phyloP scores from a whole-genome alignment of 2,888 invertebrate genomes.

The Linyphia triangularis region DNA sequence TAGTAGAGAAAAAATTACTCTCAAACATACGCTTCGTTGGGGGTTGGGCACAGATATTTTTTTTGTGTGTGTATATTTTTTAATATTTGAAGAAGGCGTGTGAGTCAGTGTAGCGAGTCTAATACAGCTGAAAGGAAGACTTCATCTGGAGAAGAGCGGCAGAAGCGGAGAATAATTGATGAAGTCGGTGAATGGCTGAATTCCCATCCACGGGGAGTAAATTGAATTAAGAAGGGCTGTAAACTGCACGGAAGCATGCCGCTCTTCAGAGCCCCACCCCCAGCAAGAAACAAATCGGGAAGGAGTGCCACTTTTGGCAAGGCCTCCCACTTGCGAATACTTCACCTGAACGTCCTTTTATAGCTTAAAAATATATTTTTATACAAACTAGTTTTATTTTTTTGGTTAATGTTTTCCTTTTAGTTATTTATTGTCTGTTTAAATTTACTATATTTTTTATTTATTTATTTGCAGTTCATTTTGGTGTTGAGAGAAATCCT shows the following conservation, averaged over 20 bases:
- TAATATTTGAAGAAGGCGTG: constrained; percentile 64
- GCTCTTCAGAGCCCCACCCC: constrained; percentile 6
- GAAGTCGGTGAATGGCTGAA: constrained; percentile 74
- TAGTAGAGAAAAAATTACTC: constrained; percentile 44
- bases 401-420: not conserved
- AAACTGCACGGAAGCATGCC: constrained; percentile 67
- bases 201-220: constrained; percentile 73
- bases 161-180: constrained; percentile 71
- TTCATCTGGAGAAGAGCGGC: constrained; percentile 72
- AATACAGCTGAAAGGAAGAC: constrained; percentile 74
- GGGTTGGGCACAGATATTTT: not conserved
- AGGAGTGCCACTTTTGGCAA: constrained; percentile 1
- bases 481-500: too few species aligned
- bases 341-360: too few species aligned
- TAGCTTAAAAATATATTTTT: too few species aligned
- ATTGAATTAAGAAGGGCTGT: constrained; percentile 75
- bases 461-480: too few species aligned
- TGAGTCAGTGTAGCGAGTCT: constrained; percentile 63
- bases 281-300: not conserved
- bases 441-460: too few species aligned
- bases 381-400: too few species aligned
- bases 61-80: constrained; percentile 35
- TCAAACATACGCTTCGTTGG: constrained; percentile 14
- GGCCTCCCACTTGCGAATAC: not conserved
- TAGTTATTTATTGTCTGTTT: too few species aligned